phyloP scores from a whole-genome alignment of 2,113 vertebrate species.

The Ammodytes marinus region DNA sequence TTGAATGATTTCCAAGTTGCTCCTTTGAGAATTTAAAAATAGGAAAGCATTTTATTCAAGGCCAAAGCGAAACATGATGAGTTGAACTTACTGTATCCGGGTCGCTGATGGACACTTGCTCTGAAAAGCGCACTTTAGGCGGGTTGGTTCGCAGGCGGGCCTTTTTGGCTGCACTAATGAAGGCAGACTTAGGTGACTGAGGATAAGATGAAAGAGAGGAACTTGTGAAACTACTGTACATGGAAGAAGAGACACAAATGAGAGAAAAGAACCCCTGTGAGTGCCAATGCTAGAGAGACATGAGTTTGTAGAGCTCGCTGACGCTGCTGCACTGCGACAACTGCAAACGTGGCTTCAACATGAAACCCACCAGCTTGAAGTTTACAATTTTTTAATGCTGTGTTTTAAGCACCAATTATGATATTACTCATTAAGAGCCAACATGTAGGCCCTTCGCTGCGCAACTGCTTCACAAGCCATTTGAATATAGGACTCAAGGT shows the following conservation, averaged over 20 bases:
- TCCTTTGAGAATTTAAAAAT: constrained; percentile 22
- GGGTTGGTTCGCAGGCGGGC: constrained; percentile 95
- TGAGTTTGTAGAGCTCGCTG: constrained; percentile 21
- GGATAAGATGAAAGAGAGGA: constrained; percentile 52
- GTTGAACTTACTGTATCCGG: constrained; percentile 93
- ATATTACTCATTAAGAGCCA: background rate
- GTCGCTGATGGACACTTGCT: constrained; percentile 96
- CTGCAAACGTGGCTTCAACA: constrained; percentile 21
- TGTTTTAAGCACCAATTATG: background rate
- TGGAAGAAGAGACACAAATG: constrained; percentile 43
- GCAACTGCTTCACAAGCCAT: background rate
- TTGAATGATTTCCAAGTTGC: constrained; percentile 7
- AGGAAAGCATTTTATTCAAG: constrained; percentile 41
- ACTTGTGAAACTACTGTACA: constrained; percentile 29
- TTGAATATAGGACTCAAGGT: background rate
- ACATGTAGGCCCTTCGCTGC: background rate
- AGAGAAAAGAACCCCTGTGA: constrained; percentile 47
- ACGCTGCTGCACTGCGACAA: constrained; percentile 55
- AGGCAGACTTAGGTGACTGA: constrained; percentile 98
- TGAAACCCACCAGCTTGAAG: constrained; percentile 8
- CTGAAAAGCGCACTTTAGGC: constrained; percentile 96
- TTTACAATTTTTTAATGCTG: constrained; percentile 5
- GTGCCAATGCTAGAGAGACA: constrained; percentile 34
- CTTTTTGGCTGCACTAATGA: constrained; percentile 98
- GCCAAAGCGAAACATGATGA: constrained; percentile 38